Evolutionary conservation across 2,113 vertebrate species (phyloP).

Genomic region (Menidia beryllina): DNA sequence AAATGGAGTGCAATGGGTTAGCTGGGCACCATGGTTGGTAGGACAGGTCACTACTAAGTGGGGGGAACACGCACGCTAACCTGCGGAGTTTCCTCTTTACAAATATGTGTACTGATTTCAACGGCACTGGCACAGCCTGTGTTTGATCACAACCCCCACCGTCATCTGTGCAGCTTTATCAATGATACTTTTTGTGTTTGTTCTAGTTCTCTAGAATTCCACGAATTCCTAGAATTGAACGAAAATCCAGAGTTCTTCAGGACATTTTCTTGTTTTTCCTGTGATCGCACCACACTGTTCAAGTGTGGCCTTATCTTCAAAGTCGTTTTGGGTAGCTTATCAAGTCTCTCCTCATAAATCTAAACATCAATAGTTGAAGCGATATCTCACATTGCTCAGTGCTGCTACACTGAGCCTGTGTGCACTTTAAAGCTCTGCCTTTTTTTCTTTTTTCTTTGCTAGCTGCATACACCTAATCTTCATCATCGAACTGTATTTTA

Average conservation of each 20-base stretch:
- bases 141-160: not conserved
- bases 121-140: not conserved
- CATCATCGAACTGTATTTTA: not conserved
- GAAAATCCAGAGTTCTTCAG: conserved; percentile 2
- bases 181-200: conserved; percentile 2
- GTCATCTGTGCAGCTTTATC: not conserved
- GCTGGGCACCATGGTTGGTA: too few species aligned
- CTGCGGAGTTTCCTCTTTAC: conserved; percentile 13
- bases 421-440: too few species aligned
- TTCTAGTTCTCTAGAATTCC: conserved; percentile 7
- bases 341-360: not conserved
- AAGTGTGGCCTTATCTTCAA: not conserved
- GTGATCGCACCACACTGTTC: not conserved
- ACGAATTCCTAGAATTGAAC: not conserved
- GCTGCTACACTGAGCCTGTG: not conserved
- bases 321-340: not conserved
- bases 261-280: conserved; percentile 16
- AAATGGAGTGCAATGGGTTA: too few species aligned
- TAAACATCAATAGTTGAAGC: not conserved
- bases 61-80: too few species aligned
- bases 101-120: conserved; percentile 6
- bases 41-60: too few species aligned
- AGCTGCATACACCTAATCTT: too few species aligned
- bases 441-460: too few species aligned
- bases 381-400: not conserved